Conservation (phyloP, 2,888 invertebrate genomes). For the Pterostichus madidus region DNA sequence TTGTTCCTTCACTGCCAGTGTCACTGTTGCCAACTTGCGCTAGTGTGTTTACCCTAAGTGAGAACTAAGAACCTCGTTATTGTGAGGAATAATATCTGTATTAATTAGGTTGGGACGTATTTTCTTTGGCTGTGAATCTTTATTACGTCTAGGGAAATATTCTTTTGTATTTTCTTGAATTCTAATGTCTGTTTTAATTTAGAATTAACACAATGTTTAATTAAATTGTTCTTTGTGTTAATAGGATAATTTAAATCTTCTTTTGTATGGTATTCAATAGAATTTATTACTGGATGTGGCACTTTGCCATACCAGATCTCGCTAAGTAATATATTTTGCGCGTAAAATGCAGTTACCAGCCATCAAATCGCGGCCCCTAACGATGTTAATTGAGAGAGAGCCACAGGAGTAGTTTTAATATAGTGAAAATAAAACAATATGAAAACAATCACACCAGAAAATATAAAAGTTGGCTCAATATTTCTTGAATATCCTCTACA, state of each 20-base stretch:
- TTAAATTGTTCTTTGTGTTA: slow-evolving; percentile 39
- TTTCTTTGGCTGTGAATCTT: slow-evolving; percentile 8
- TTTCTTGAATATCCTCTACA: too few species aligned
- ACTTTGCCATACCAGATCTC: too few species aligned
- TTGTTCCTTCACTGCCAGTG: too few species aligned
- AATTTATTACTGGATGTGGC: slow-evolving; percentile 30
- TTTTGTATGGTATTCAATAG: slow-evolving; percentile 31
- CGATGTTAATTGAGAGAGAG: too few species aligned
- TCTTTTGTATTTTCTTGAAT: slow-evolving; percentile 30
- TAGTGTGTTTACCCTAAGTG: not conserved
- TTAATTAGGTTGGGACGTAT: slow-evolving; percentile 4
- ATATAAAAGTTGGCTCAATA: too few species aligned
- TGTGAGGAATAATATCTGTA: slow-evolving; percentile 6
- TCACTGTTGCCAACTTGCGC: too few species aligned
- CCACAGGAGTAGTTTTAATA: too few species aligned
- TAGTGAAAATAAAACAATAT: too few species aligned
- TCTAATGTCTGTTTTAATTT: slow-evolving; percentile 25
- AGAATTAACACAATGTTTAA: slow-evolving; percentile 40
- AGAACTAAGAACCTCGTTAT: not conserved
- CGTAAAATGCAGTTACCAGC: too few species aligned
- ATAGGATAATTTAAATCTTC: slow-evolving; percentile 34
- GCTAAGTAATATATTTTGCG: too few species aligned
- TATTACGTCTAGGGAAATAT: slow-evolving; percentile 18
- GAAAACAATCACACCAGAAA: too few species aligned
- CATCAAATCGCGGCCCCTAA: too few species aligned